phyloP scores from a whole-genome alignment of 1,140 invertebrate species.

The Saccostrea echinata region DNA sequence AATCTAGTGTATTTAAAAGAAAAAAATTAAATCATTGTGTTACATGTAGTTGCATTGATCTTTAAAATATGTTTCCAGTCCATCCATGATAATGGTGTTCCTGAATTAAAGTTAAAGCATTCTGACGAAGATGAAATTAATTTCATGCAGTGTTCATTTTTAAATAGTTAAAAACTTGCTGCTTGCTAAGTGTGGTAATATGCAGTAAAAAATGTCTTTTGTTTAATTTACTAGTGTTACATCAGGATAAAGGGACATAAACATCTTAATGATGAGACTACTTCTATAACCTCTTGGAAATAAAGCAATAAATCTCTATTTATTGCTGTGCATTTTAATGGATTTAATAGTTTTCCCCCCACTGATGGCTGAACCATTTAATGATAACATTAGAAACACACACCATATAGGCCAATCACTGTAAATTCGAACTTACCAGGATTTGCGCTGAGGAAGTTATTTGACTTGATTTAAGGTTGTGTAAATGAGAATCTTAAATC shows the following conservation, averaged over 20 bases:
- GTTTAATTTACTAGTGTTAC: constrained; percentile 16
- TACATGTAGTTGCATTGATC: background rate
- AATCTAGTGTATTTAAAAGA: background rate
- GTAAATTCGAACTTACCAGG: constrained; percentile 28
- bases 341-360: constrained; percentile 30
- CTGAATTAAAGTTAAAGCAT: background rate
- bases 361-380: constrained; percentile 26
- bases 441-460: constrained; percentile 13
- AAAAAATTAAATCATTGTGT: too few species aligned
- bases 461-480: constrained; percentile 15
- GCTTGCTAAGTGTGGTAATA: background rate
- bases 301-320: constrained; percentile 31
- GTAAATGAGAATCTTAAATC: constrained; percentile 30
- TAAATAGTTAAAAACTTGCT: background rate
- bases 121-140: background rate
- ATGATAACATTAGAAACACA: constrained; percentile 30
- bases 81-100: background rate
- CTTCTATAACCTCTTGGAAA: background rate
- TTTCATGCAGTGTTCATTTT: background rate
- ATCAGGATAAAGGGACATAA: constrained; percentile 31
- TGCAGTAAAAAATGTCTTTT: constrained; percentile 5
- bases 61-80: background rate
- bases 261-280: background rate
- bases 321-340: constrained; percentile 37
- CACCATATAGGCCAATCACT: constrained; percentile 34